A percentile compares a stretch with the other conserved stretches of the same genome.
These are phyloP conservation scores for Drosophila mimetica DNA, from an alignment of 2,888 invertebrate species.

Conservation along the genomic window DNA sequence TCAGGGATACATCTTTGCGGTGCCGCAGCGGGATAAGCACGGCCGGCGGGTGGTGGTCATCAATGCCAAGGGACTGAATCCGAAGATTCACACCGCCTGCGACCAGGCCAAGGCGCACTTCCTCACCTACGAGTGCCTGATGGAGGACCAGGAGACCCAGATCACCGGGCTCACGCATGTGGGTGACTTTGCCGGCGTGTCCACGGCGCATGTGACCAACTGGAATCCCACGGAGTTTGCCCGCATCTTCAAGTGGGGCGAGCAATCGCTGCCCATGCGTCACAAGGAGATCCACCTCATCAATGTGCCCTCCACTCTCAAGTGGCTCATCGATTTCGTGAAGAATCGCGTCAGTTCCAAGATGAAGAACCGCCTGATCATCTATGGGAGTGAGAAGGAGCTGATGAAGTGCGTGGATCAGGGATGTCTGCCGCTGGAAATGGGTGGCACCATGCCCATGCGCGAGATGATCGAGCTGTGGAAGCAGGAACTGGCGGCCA, in stretches of 20 bases:
- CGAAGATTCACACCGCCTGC: slow-evolving; percentile 87
- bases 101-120: slow-evolving; percentile 90
- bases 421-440: slow-evolving; percentile 88
- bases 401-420: slow-evolving; percentile 87
- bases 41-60: slow-evolving; percentile 90
- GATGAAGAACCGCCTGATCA: slow-evolving; percentile 88
- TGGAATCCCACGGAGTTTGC: slow-evolving; percentile 91
- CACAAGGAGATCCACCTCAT: slow-evolving; percentile 91
- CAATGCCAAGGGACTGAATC: slow-evolving; percentile 88
- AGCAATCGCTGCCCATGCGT: slow-evolving; percentile 92
- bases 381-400: slow-evolving; percentile 87
- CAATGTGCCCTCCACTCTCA: slow-evolving; percentile 89
- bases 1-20: slow-evolving; percentile 90
- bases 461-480: slow-evolving; percentile 90
- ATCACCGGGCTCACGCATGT: slow-evolving; percentile 91
- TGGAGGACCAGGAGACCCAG: slow-evolving; percentile 91
- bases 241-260: slow-evolving; percentile 90
- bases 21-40: slow-evolving; percentile 89
- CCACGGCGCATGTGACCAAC: slow-evolving; percentile 88
- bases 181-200: slow-evolving; percentile 88
- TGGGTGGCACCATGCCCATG: slow-evolving; percentile 89
- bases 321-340: slow-evolving; percentile 91
- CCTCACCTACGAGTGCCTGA: slow-evolving; percentile 90
- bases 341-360: slow-evolving; percentile 89
- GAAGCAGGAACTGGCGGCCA: slow-evolving; percentile 87